phyloP scores from a whole-genome alignment of 2,797 vertebrate species.

The Eupleurogrammus muticus region DNA sequence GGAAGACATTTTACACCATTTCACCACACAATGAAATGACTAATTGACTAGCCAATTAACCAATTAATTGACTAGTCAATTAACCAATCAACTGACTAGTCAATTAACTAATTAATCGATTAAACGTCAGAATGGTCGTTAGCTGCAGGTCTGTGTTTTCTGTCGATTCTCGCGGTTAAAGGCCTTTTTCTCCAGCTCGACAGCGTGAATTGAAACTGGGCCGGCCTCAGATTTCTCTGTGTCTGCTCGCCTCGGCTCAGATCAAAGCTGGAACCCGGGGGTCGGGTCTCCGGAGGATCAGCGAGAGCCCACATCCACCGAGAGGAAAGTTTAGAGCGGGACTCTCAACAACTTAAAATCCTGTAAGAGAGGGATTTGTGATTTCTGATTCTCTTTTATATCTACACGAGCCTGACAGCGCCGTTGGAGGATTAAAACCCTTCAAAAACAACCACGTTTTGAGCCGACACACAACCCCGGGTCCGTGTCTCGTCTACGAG shows the following conservation, averaged over 20 bases:
- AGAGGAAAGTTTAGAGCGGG: slow-evolving; percentile 55
- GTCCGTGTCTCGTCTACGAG: slow-evolving; percentile 26
- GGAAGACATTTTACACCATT: no score
- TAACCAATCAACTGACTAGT: no score
- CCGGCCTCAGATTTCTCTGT: background rate
- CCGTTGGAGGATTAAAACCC: slow-evolving; percentile 54
- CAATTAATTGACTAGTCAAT: no score
- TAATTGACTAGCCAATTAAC: no score
- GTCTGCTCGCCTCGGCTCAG: slow-evolving; percentile 58
- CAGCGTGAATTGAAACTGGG: no score
- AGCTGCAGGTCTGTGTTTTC: no score
- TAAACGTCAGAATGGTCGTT: no score
- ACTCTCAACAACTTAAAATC: slow-evolving; percentile 59
- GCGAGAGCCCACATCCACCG: slow-evolving; percentile 32
- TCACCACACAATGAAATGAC: no score
- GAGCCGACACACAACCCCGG: slow-evolving; percentile 37
- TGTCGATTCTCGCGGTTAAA: no score
- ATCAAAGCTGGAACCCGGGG: slow-evolving; percentile 64
- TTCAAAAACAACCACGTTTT: slow-evolving; percentile 61
- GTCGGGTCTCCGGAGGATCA: slow-evolving; percentile 49
- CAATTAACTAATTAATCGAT: no score
- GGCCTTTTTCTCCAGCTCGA: no score
- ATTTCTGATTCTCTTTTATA: slow-evolving; percentile 68
- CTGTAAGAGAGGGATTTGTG: slow-evolving; percentile 60
- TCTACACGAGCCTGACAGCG: slow-evolving; percentile 51